Conservation (phyloP, 2,888 invertebrate genomes). For the Ophion slaviceki region DNA sequence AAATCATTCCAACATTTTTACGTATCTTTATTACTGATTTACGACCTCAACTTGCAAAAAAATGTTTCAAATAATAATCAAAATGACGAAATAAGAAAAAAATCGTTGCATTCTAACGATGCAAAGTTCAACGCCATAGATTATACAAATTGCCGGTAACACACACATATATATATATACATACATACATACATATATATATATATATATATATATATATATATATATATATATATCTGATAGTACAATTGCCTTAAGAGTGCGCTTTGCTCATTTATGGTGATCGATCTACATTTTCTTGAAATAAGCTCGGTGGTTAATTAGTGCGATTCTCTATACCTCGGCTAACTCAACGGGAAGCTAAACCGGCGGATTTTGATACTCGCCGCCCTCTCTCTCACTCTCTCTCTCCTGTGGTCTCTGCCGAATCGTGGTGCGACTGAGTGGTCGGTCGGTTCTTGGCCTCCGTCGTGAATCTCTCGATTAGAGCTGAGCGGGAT, state of each 20-base stretch:
- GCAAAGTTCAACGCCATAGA: too few species aligned
- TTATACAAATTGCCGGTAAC: too few species aligned
- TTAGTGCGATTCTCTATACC: conserved; percentile 16
- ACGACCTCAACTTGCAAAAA: too few species aligned
- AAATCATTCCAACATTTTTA: too few species aligned
- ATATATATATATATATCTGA: too few species aligned
- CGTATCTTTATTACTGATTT: too few species aligned
- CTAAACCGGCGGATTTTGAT: conserved; percentile 54
- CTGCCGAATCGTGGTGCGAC: conserved; percentile 48
- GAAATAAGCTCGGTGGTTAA: conserved; percentile 46
- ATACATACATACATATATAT: too few species aligned
- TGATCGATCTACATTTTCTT: conserved; percentile 4
- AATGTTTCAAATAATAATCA: too few species aligned
- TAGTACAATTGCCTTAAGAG: not conserved
- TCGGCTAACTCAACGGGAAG: conserved; percentile 18
- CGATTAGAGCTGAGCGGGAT: conserved; percentile 40
- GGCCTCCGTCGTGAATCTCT: conserved; percentile 40
- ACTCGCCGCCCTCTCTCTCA: conserved; percentile 20
- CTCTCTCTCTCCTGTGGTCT: conserved; percentile 3
- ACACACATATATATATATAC: too few species aligned
- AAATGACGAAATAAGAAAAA: too few species aligned
- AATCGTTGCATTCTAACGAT: too few species aligned
- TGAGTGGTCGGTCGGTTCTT: conserved; percentile 53
- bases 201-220: too few species aligned
- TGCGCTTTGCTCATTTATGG: conserved; percentile 40